Percentiles rank a stretch among this genome's conserved stretches.
Evolutionary conservation across 2,113 vertebrate genomes (phyloP).

Genomic region (Bubalus kerabau): DNA sequence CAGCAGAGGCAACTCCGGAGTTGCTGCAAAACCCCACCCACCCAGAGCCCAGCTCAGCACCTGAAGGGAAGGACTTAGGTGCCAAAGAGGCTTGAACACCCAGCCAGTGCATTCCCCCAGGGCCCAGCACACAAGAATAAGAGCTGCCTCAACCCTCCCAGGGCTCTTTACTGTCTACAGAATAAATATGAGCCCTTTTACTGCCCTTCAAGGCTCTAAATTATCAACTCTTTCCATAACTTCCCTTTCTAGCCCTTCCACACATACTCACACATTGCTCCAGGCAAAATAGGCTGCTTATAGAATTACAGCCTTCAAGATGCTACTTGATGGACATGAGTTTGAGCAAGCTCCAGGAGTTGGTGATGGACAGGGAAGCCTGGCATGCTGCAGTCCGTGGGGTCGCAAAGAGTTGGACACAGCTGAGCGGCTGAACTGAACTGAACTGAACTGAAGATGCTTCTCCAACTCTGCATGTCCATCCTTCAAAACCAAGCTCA

Average conservation of each 20-base stretch:
- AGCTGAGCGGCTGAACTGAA: background rate
- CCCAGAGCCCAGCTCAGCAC: background rate
- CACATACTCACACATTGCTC: background rate
- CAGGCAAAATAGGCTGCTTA: background rate
- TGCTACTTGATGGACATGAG: background rate
- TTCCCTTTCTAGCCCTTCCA: background rate
- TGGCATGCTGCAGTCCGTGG: background rate
- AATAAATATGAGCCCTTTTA: background rate
- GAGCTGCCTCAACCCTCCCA: background rate
- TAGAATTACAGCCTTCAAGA: background rate
- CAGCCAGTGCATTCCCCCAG: background rate
- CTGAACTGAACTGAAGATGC: background rate
- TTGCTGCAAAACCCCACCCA: conserved; percentile 14
- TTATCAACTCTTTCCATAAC: background rate
- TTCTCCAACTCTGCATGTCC: background rate
- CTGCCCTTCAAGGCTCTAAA: background rate
- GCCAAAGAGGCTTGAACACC: background rate
- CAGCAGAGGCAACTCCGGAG: background rate
- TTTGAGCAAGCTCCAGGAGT: background rate
- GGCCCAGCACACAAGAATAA: background rate
- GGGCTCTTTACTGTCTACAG: background rate
- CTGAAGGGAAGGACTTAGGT: background rate
- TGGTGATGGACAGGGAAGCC: background rate
- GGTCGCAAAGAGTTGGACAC: background rate
- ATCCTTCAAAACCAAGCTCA: background rate